These are phyloP conservation scores for Aphelinus atriplicis DNA, from an alignment of 1,140 invertebrate genomes.

Conservation along the genomic window DNA sequence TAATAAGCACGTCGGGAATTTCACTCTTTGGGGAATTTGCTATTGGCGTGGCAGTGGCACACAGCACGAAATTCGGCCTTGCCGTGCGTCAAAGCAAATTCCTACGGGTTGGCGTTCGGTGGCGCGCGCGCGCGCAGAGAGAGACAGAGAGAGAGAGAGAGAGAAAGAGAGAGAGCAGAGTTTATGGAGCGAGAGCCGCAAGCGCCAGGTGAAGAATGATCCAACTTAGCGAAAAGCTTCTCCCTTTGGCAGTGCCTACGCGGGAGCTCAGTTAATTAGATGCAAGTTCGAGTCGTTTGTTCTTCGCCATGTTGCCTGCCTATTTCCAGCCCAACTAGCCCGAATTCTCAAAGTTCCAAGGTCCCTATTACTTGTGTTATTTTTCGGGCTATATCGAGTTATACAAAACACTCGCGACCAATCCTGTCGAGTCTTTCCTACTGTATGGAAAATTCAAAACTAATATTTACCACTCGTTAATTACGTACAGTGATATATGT, in stretches of 20 bases:
- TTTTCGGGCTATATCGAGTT: too few relatives aligned
- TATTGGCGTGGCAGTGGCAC: conserved; percentile 6
- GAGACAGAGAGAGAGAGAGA: background rate
- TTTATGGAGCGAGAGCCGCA: background rate
- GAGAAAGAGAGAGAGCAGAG: background rate
- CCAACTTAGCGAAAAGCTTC: conserved; percentile 12
- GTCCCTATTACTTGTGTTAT: too few relatives aligned
- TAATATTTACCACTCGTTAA: too few relatives aligned
- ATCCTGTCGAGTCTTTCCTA: too few relatives aligned
- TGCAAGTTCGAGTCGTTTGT: conserved; percentile 2
- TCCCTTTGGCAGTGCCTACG: background rate
- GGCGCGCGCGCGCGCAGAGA: background rate
- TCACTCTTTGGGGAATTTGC: conserved; percentile 26
- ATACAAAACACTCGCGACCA: too few relatives aligned
- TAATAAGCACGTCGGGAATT: conserved; percentile 35
- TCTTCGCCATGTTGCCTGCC: conserved; percentile 1
- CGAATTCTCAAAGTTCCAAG: too few relatives aligned
- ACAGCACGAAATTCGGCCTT: conserved; percentile 1
- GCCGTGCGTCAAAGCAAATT: conserved; percentile 32
- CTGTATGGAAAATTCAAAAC: too few relatives aligned
- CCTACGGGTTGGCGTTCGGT: background rate
- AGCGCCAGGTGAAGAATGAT: conserved; percentile 34
- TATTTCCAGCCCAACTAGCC: background rate
- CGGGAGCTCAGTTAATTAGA: conserved; percentile 14
- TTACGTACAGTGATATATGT: too few relatives aligned